A percentile compares a stretch with the other conserved stretches of the same genome.
Evolutionary conservation across 2,797 vertebrate genomes (phyloP).

Genomic region (Sebastes trivittatus): DNA sequence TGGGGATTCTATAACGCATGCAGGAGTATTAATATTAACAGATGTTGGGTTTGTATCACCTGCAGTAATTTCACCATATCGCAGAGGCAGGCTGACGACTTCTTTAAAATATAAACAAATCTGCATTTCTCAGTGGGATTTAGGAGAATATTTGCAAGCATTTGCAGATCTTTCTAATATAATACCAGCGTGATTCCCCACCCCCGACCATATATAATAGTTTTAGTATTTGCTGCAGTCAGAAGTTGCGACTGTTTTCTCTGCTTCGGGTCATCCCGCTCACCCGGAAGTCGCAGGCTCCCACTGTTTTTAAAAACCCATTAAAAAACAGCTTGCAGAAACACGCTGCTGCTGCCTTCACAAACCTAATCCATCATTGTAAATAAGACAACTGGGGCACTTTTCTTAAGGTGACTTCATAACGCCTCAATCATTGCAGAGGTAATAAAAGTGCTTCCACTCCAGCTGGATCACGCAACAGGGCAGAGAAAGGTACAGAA

Average conservation of each 20-base stretch:
- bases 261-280: constrained; percentile 3
- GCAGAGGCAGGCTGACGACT: background rate
- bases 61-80: background rate
- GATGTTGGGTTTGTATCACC: background rate
- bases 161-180: background rate
- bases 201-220: background rate
- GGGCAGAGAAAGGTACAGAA: background rate
- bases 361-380: constrained; percentile 22
- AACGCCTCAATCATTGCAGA: constrained; percentile 6
- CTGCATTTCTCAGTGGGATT: background rate
- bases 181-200: background rate
- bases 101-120: background rate
- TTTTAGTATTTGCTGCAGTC: background rate
- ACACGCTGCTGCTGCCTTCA: constrained; percentile 20
- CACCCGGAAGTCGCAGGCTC: background rate
- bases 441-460: background rate
- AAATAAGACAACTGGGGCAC: constrained; percentile 36
- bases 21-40: background rate
- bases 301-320: constrained; percentile 11
- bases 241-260: background rate
- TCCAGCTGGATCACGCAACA: background rate
- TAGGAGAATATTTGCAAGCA: background rate
- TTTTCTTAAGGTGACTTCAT: background rate
- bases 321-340: constrained; percentile 32
- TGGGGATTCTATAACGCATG: background rate